phyloP scores from a whole-genome alignment of 2,888 invertebrate genomes.

The Andrena flavipes region DNA sequence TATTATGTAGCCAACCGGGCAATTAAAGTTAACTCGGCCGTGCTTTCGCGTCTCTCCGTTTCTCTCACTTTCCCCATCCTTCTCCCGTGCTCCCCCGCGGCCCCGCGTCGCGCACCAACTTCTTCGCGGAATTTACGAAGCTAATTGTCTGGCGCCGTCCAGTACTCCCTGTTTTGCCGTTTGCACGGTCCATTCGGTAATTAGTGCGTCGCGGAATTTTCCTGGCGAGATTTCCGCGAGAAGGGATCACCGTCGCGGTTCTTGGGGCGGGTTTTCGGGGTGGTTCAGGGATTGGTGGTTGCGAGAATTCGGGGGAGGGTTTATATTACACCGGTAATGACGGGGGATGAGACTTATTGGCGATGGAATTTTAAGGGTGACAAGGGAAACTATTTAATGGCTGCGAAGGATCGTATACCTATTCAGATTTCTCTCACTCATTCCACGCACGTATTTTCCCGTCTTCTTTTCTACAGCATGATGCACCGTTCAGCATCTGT shows the following conservation, averaged over 20 bases:
- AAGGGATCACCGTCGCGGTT: conserved; percentile 7
- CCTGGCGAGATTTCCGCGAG: conserved; percentile 15
- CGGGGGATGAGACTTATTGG: neutral
- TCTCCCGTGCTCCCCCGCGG: conserved; percentile 13
- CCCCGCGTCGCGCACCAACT: conserved; percentile 57
- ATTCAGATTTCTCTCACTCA: no score
- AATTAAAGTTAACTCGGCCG: conserved; percentile 80
- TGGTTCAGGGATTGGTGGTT: no score
- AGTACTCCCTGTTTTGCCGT: conserved; percentile 47
- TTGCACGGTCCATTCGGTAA: conserved; percentile 63
- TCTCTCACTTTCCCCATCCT: conserved; percentile 51
- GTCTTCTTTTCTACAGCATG: neutral
- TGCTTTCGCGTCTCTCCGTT: conserved; percentile 49
- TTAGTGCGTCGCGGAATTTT: conserved; percentile 61
- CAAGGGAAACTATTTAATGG: no score
- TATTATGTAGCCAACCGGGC: conserved; percentile 77
- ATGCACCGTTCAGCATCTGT: neutral
- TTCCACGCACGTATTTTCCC: neutral
- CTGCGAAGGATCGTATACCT: no score
- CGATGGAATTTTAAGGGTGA: neutral
- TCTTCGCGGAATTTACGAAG: conserved; percentile 79
- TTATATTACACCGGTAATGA: no score
- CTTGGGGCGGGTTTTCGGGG: conserved; percentile 2
- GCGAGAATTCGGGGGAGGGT: neutral
- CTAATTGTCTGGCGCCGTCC: conserved; percentile 81